A percentile compares a stretch with the other conserved stretches of the same genome.
Conservation (phyloP, 2,797 vertebrate species). For the Bradypodion pumilum region DNA sequence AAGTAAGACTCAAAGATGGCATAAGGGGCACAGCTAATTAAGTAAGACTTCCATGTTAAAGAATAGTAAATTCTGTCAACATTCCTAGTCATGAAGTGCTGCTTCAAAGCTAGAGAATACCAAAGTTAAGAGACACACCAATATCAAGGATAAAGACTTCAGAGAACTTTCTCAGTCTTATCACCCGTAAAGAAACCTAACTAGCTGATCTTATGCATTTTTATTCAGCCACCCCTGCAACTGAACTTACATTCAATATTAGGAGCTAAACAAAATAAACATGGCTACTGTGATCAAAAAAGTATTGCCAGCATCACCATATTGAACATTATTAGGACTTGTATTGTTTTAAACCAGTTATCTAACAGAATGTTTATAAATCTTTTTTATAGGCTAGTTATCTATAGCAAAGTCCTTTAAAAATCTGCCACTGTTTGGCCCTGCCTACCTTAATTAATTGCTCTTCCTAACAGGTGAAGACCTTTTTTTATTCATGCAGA, state of each 20-base stretch:
- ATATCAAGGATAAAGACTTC: neutral
- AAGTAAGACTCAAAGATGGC: no score
- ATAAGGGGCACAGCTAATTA: no score
- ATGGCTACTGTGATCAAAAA: neutral
- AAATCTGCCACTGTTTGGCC: no score
- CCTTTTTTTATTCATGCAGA: no score
- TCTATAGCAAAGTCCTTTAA: no score
- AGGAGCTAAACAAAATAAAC: neutral
- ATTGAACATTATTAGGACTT: neutral
- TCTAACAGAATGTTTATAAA: no score
- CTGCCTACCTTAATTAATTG: no score
- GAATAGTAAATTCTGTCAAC: neutral
- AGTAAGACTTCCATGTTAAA: neutral
- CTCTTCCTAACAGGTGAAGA: no score
- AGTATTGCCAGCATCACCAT: neutral
- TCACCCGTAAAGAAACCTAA: neutral
- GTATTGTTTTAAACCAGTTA: no score
- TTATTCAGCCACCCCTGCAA: neutral
- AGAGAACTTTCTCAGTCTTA: neutral
- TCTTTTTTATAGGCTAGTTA: no score
- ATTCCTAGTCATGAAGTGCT: neutral
- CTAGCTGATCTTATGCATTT: neutral
- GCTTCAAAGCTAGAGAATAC: neutral
- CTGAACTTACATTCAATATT: neutral
- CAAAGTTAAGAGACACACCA: neutral